These are phyloP conservation scores for Sylvicola cinctus DNA, from an alignment of 2,888 invertebrate species.

Conservation along the genomic window DNA sequence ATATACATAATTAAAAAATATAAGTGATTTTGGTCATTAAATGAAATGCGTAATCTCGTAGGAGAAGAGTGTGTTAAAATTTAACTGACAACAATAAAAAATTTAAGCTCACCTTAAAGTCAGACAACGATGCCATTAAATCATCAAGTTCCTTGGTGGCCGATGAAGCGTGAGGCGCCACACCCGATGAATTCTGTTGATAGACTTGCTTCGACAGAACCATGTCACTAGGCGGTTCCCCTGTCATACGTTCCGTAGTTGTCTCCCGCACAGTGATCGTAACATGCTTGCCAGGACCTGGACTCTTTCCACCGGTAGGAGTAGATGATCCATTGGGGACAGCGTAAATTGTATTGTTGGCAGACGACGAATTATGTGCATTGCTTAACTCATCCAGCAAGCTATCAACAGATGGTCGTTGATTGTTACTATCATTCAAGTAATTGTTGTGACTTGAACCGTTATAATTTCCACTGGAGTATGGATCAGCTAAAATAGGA, in stretches of 20 bases:
- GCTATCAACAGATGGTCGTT: slow-evolving; percentile 69
- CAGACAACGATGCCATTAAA: slow-evolving; percentile 86
- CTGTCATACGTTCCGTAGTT: slow-evolving; percentile 33
- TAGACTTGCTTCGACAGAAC: neutral
- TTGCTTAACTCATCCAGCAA: slow-evolving; percentile 63
- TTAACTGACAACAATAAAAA: no score
- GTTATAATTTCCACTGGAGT: no score
- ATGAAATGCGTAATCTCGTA: no score
- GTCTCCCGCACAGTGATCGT: slow-evolving; percentile 37
- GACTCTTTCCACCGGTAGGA: slow-evolving; percentile 11
- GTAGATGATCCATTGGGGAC: slow-evolving; percentile 49
- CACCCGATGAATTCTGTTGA: neutral
- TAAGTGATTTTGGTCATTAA: no score
- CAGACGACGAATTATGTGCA: slow-evolving; percentile 13
- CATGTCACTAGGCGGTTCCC: slow-evolving; percentile 9
- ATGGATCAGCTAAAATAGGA: no score
- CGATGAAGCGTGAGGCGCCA: slow-evolving; percentile 39
- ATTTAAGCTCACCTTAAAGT: slow-evolving; percentile 72
- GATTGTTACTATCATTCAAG: neutral
- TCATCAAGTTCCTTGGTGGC: slow-evolving; percentile 91
- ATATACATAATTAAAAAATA: no score
- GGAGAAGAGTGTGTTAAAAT: no score
- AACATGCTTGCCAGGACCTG: slow-evolving; percentile 28
- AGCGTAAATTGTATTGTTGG: slow-evolving; percentile 28
- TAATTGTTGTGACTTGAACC: no score